Conservation (phyloP, 2,113 vertebrate genomes). For the Maccullochella peelii region DNA sequence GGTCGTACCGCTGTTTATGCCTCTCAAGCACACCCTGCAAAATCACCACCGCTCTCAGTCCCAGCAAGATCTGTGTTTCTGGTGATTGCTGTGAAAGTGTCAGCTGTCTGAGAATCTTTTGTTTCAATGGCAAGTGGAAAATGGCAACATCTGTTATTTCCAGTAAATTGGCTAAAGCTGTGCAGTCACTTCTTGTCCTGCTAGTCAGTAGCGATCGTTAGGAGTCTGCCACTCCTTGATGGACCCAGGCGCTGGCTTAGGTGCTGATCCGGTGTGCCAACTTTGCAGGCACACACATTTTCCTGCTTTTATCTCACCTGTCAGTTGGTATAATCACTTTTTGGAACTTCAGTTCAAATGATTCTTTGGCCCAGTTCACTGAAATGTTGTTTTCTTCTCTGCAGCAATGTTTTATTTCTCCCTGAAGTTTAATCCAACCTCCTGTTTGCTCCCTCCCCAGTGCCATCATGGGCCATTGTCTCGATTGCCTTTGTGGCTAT, state of each 20-base stretch:
- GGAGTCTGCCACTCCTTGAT: conserved; percentile 59
- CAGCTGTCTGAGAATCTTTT: conserved; percentile 54
- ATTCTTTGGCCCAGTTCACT: neutral
- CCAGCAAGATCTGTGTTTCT: conserved; percentile 22
- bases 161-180: conserved; percentile 70
- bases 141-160: conserved; percentile 76
- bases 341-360: conserved; percentile 10
- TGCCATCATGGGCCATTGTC: conserved; percentile 98
- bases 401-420: neutral
- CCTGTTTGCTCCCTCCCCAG: conserved; percentile 76
- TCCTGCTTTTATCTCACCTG: conserved; percentile 49
- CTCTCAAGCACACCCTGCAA: conserved; percentile 22
- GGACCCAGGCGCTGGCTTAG: conserved; percentile 20
- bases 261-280: conserved; percentile 13
- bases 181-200: conserved; percentile 44
- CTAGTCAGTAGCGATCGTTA: conserved; percentile 64
- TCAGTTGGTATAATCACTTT: conserved; percentile 34
- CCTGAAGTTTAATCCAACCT: conserved; percentile 7
- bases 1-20: conserved; percentile 26
- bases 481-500: conserved; percentile 98
- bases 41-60: conserved; percentile 36
- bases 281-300: conserved; percentile 30
- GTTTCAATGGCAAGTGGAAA: conserved; percentile 71
- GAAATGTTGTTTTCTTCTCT: conserved; percentile 11
- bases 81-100: conserved; percentile 66